These are phyloP conservation scores for Tineola bisselliella DNA, from an alignment of 2,888 invertebrate species.

Conservation along the genomic window DNA sequence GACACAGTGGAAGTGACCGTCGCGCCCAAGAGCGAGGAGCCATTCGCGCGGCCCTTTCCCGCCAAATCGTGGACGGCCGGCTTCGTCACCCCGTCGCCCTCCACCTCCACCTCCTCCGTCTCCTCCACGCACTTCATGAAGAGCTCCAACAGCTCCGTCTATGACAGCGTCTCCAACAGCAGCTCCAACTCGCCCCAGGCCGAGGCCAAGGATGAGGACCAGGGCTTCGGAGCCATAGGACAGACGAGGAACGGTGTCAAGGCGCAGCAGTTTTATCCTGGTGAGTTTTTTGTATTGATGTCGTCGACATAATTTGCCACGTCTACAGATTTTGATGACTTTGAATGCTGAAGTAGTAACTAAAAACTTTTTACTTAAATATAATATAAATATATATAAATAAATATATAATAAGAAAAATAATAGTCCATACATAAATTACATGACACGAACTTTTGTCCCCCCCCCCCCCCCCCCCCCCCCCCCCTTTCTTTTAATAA, in stretches of 20 bases:
- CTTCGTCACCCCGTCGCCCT: constrained; percentile 15
- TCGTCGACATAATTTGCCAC: background rate
- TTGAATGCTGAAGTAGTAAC: no score
- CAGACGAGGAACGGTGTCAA: constrained; percentile 16
- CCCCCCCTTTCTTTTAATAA: no score
- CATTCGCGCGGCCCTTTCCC: background rate
- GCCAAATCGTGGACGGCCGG: constrained; percentile 1
- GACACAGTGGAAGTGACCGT: constrained; percentile 1
- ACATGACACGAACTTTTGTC: no score
- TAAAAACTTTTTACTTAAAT: no score
- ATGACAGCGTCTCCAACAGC: constrained; percentile 20
- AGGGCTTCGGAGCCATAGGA: constrained; percentile 32
- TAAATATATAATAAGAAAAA: no score
- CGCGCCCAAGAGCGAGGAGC: background rate
- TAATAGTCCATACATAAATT: no score
- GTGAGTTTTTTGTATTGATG: background rate
- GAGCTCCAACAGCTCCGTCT: constrained; percentile 3
- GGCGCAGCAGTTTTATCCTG: constrained; percentile 7
- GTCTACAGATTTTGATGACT: no score
- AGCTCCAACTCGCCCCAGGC: constrained; percentile 14
- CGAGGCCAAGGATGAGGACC: constrained; percentile 18
- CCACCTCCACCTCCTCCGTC: constrained; percentile 16
- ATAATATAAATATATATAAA: no score
- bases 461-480: no score
- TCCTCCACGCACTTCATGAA: constrained; percentile 18